Percentiles rank a stretch among this genome's conserved stretches.
phyloP scores from a whole-genome alignment of 2,888 invertebrate genomes.

The Acronicta leporina region DNA sequence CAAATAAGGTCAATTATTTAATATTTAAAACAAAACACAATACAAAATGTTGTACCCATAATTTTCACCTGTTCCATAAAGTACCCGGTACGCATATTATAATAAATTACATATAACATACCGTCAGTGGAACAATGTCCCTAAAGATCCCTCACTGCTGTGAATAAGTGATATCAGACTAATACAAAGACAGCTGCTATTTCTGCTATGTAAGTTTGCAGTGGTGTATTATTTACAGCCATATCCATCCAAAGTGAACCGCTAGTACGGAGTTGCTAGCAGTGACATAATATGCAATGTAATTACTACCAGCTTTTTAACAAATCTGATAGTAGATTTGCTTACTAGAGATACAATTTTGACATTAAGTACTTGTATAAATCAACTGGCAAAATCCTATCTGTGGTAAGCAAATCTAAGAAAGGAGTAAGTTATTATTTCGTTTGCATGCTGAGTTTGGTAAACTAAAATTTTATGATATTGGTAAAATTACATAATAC shows the following conservation, averaged over 20 bases:
- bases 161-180: slow-evolving; percentile 42
- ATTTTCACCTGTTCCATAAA: not conserved
- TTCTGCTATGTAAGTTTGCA: not conserved
- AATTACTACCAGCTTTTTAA: too few relatives aligned
- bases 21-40: slow-evolving; percentile 35
- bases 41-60: not conserved
- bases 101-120: slow-evolving; percentile 29
- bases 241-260: not conserved
- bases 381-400: too few relatives aligned
- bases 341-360: too few relatives aligned
- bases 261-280: too few relatives aligned
- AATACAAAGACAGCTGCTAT: slow-evolving; percentile 10
- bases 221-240: not conserved
- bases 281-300: too few relatives aligned
- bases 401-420: too few relatives aligned
- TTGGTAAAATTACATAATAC: too few relatives aligned
- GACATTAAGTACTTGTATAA: too few relatives aligned
- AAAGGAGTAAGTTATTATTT: too few relatives aligned
- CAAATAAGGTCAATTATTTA: slow-evolving; percentile 38
- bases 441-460: too few relatives aligned
- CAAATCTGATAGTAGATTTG: too few relatives aligned
- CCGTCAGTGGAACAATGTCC: slow-evolving; percentile 20
- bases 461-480: too few relatives aligned
- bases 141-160: slow-evolving; percentile 27
- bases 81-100: slow-evolving; percentile 16